Evolutionary conservation across 2,113 vertebrate genomes (phyloP), one percentile per base, ranked within the genome.

Genomic region (Nymphicus hollandicus): DNA sequence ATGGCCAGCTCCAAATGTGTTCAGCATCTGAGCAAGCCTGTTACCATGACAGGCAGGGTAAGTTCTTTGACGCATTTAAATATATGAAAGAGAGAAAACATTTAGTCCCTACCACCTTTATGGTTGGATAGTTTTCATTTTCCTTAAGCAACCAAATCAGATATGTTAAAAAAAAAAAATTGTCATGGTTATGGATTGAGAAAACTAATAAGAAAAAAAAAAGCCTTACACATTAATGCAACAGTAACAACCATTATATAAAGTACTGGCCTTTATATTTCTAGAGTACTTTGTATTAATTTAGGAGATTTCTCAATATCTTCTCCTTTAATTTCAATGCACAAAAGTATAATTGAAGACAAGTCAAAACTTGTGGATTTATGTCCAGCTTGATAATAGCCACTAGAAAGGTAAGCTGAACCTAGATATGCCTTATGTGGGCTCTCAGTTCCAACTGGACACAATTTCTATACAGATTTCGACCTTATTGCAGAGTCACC

Each of bases 341-440:
- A 31, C 17, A 31, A 72, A 69, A 35, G 5, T 47, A 18, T 10
- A 18, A 33, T 0, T 37, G 8, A 77, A 55, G 29, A 31, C 17
- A 10, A 60, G 22, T 13, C 44, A 49, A 23, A 78, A 33, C 3
- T 2, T 60, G 37, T 3, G 3, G 2, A 9, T 89, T 37, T 52
- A 11, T 16, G 6, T n/a, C 69, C 27, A 39, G 6, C 9, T 52
- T 31, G 15, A 33, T 28, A 18, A 35, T 6, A 44, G 50, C 8
- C 50, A 23, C 28, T 22, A 31, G 8, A 1, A 8, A 13, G 9
- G 5, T 1, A 28, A 70, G 15, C 16, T 47, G 28, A 25, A n/a
- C 20, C 2, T 33, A 9, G 64, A 6, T 7, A 3, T 29, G 13
- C 8, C 39, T 61, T 35, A 8, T 0, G 1, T 3, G 29, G 15